A percentile compares a stretch with the other conserved stretches of the same genome.
Evolutionary conservation across 2,113 vertebrate species (phyloP).

Genomic region (Limanda limanda): DNA sequence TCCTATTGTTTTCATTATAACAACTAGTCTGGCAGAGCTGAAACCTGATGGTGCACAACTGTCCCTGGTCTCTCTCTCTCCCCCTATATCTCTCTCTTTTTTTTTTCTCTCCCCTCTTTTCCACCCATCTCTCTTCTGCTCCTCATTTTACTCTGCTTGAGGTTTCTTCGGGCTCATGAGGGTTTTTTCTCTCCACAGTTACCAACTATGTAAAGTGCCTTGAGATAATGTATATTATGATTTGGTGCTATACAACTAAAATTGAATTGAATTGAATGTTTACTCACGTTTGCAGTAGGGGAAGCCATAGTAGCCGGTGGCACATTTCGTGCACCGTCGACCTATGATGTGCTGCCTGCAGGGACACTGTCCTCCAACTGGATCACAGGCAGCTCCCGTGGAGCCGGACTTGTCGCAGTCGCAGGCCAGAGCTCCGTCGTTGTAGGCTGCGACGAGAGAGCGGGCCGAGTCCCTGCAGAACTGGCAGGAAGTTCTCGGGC

Average conservation of each 20-base stretch:
- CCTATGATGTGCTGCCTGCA: conserved; percentile 88
- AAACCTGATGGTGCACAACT: too few species aligned
- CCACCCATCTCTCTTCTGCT: too few species aligned
- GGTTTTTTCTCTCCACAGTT: too few species aligned
- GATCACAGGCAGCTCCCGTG: conserved; percentile 75
- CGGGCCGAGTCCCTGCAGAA: conserved; percentile 88
- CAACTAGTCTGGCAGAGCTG: too few species aligned
- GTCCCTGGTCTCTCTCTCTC: too few species aligned
- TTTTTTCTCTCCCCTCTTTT: too few species aligned
- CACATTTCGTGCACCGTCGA: conserved; percentile 88
- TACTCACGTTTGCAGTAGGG: conserved; percentile 91
- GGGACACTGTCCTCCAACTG: conserved; percentile 88
- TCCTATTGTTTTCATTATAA: too few species aligned
- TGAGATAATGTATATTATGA: too few species aligned
- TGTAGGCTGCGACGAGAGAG: conserved; percentile 89
- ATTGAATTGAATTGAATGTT: background rate
- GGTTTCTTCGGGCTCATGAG: too few species aligned
- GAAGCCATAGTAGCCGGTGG: conserved; percentile 90
- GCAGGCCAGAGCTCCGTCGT: conserved; percentile 89
- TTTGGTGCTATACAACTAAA: background rate
- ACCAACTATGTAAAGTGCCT: too few species aligned
- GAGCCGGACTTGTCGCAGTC: conserved; percentile 85
- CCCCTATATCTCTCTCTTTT: too few species aligned
- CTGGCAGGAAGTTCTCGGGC: conserved; percentile 78
- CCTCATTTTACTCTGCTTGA: too few species aligned